Conservation (phyloP, 2,113 vertebrate genomes). For the Antigone vipio region DNA sequence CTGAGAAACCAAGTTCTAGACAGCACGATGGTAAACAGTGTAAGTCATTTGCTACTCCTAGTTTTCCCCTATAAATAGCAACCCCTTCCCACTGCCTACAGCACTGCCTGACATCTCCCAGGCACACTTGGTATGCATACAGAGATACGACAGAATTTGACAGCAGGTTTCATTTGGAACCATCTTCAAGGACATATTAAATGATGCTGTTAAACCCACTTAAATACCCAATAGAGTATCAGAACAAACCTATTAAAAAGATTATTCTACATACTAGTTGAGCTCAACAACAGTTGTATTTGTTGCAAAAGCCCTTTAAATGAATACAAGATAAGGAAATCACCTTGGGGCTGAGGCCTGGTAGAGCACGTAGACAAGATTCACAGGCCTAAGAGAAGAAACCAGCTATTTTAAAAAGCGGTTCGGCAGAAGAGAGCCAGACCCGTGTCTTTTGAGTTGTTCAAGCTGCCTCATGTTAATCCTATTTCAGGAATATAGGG, state of each 20-base stretch:
- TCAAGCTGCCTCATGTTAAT: slow-evolving; percentile 9
- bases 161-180: background rate
- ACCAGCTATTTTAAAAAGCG: background rate
- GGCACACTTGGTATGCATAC: background rate
- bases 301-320: slow-evolving; percentile 34
- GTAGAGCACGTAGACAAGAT: background rate
- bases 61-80: slow-evolving; percentile 5
- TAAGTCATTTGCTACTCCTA: background rate
- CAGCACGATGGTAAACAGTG: background rate
- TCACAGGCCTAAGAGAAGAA: background rate
- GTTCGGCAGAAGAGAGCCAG: background rate
- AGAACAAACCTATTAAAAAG: slow-evolving; percentile 41
- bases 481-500: slow-evolving; percentile 39
- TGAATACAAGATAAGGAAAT: background rate
- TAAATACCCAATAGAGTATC: background rate
- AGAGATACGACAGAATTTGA: background rate
- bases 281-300: slow-evolving; percentile 5
- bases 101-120: slow-evolving; percentile 24
- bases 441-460: background rate
- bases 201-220: slow-evolving; percentile 20
- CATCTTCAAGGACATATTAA: slow-evolving; percentile 34
- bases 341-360: background rate
- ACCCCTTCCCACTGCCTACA: background rate
- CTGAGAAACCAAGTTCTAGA: background rate
- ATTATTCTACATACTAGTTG: background rate